Base-by-base conservation (phyloP, 2,797 vertebrate genomes). In the Clangula hyemalis region DNA sequence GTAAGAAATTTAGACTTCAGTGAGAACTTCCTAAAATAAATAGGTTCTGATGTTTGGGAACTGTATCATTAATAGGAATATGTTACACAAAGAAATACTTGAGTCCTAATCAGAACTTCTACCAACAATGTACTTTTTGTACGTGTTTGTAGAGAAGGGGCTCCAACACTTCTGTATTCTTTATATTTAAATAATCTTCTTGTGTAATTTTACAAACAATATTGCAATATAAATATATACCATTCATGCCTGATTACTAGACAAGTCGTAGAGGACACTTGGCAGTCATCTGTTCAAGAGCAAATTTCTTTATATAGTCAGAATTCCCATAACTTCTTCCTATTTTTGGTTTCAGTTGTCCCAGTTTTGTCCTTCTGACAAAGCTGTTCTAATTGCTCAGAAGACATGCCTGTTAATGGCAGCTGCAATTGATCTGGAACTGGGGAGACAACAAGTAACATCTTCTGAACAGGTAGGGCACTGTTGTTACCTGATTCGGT, bases 331-430 rank as follows among this genome's bases (percentile, higher is more conserved):
- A 54, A 87, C 76, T 28, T 95, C 91, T 65, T 96, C 71, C 66
- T 75, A 3, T 87, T 89, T 96, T 91, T 96, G 86, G 60, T 96
- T 97, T 93, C 91, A 99, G 99, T 95, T 99, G 83, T 99, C 98
- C 94, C 98, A 98, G 97, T 97, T 98, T 96, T 99, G 99, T 93
- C 97, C 98, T 90, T 95, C 97, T 80, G 98, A 99, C 96, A 98
- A 98, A 95, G 97, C 97, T 18, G 91, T 99, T 94, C 97, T 99
- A 57, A 97, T 99, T 97, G 97, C 98, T 84, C 99, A 99, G 98
- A 99, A 98, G 98, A 99, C 98, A 0, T 99, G 98, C 92, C 97
- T 99, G 91, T 96, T 99, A 65, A 98, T 99, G 98, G 98, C 98
- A 92, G 98, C 98, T 82, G 98, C 98, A 61, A 94, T 98, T 75